Percentiles rank a stretch among this genome's conserved stretches.
phyloP scores from a whole-genome alignment of 2,113 vertebrate species.

The Apodemus speciosus region DNA sequence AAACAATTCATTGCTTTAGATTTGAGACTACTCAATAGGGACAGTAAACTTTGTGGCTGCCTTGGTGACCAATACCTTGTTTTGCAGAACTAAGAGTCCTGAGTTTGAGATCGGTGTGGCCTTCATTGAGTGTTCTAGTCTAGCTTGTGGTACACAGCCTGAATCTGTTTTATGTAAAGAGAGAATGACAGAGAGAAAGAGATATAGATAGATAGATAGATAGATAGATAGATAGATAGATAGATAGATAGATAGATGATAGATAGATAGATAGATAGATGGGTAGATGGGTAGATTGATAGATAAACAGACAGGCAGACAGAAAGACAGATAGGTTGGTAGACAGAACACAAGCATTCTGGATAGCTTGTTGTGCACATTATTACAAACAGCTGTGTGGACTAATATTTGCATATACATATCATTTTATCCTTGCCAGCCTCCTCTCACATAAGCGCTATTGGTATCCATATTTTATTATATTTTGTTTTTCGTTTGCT shows the following conservation, averaged over 20 bases:
- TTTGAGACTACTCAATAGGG: conserved; percentile 38
- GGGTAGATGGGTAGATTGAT: background rate
- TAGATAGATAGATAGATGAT: too few relatives aligned
- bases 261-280: background rate
- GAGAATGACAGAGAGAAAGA: background rate
- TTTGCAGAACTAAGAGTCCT: background rate
- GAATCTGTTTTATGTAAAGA: background rate
- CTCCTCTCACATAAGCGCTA: background rate
- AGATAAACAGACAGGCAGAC: background rate
- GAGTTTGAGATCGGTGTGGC: background rate
- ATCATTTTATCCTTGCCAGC: background rate
- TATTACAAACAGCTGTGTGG: conserved; percentile 10
- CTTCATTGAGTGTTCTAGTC: background rate
- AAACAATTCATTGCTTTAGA: conserved; percentile 44
- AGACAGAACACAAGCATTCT: background rate
- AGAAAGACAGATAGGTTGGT: background rate
- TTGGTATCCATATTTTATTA: background rate
- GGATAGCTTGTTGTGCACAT: background rate
- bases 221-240: background rate
- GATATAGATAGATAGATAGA: background rate
- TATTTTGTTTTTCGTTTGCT: background rate
- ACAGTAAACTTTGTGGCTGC: background rate
- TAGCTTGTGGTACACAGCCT: background rate
- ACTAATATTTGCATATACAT: background rate
- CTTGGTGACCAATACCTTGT: background rate